These are phyloP conservation scores for Pundamilia nyererei DNA, from an alignment of 2,113 vertebrate genomes.

Conservation along the genomic window DNA sequence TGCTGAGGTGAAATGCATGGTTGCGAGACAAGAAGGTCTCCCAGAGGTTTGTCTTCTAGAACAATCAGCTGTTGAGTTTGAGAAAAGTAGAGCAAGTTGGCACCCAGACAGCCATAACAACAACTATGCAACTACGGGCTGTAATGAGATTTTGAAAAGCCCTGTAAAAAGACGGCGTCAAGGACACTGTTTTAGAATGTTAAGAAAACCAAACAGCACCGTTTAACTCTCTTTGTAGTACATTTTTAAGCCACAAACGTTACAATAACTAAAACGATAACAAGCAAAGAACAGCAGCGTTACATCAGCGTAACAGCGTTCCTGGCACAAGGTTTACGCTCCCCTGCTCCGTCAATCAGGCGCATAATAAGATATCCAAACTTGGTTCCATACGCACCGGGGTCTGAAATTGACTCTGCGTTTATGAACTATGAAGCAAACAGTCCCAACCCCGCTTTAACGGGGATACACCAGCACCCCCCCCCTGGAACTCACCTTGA, in stretches of 20 bases:
- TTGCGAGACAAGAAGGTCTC: neutral
- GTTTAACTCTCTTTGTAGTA: neutral
- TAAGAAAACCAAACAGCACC: neutral
- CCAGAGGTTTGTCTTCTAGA: neutral
- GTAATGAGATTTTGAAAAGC: neutral
- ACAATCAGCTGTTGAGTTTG: slow-evolving; percentile 36
- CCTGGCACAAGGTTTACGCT: neutral
- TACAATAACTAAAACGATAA: neutral
- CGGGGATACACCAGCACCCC: neutral
- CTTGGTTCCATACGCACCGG: neutral
- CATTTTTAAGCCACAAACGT: neutral
- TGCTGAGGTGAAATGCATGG: slow-evolving; percentile 7
- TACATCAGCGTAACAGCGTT: neutral
- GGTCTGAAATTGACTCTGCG: neutral
- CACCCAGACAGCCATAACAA: neutral
- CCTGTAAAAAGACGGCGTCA: neutral
- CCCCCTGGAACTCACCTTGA: slow-evolving; percentile 65
- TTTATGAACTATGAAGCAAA: neutral
- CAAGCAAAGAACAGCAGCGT: neutral
- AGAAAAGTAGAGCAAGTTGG: slow-evolving; percentile 31
- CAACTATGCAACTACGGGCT: neutral
- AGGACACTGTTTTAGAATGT: neutral
- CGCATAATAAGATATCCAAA: neutral
- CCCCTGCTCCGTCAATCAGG: neutral
- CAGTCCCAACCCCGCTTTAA: neutral